Evolutionary conservation across 2,888 invertebrate species (phyloP), one percentile per base, ranked within the genome.

Genomic region (Portevinia maculata): DNA sequence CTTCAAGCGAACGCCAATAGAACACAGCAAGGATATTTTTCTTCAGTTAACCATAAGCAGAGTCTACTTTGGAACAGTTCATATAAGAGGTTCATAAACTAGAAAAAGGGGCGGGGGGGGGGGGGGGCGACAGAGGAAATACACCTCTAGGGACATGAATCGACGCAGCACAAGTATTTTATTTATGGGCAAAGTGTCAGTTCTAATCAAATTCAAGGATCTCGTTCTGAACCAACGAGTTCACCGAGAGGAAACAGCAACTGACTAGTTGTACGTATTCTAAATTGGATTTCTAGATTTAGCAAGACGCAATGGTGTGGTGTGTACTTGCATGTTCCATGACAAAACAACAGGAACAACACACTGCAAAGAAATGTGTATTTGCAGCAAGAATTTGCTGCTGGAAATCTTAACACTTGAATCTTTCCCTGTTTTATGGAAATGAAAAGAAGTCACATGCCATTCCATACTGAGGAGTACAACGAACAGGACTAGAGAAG

Each of bases 111-210:
- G 17, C n/a, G n/a, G n/a, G n/a, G n/a, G n/a, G n/a, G n/a, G n/a
- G n/a, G n/a, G n/a, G n/a, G n/a, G n/a, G n/a, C n/a, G n/a, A n/a
- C n/a, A 32, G 55, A 39, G 19, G 6, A 34, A 50, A 17, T 37
- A 15, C 69, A 71, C 76, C 70, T 76, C 76, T 52, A 76, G 81
- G 76, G 75, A 81, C 70, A 75, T 70, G 75, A 59, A 73, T 46
- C 62, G 62, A 62, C 17, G 62, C 44, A 71, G 73, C 46, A 39
- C 44, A 57, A 30, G 69, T 71, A 76, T 76, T 75, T 89, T 90
- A 90, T 89, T 89, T 89, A 89, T 90, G 90, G 88, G 87, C 87
- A 88, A 89, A 88, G 88, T 89, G 90, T 89, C 90, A 90, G 89
- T 86, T 88, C 87, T 89, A 89, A 89, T 89, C 90, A 89, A 88